These are phyloP conservation scores for Eilema griseolum DNA, from an alignment of 2,888 invertebrate genomes.

Conservation along the genomic window DNA sequence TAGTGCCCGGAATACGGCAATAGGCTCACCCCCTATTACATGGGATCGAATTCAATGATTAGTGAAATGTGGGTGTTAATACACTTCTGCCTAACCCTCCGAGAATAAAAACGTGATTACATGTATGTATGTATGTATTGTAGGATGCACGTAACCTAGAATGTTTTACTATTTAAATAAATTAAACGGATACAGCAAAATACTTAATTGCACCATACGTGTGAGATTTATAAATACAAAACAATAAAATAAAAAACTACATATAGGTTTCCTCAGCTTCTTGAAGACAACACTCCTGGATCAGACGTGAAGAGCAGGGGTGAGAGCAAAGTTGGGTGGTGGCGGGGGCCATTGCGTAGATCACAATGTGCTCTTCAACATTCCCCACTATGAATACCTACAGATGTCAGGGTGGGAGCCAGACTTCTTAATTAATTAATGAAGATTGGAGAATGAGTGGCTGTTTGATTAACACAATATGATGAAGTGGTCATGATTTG, in stretches of 20 bases:
- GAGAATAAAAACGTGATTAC: no score
- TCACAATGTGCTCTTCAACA: constrained; percentile 87
- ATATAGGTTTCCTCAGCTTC: constrained; percentile 60
- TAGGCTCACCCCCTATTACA: no score
- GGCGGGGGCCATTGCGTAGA: constrained; percentile 67
- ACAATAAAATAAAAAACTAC: background rate
- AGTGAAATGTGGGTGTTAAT: no score
- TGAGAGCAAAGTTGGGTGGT: constrained; percentile 52
- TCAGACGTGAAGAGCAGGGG: constrained; percentile 80
- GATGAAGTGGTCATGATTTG: background rate
- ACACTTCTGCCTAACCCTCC: no score
- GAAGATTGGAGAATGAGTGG: constrained; percentile 50
- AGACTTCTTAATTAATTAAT: constrained; percentile 70
- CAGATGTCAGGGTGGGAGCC: constrained; percentile 70
- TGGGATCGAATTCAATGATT: no score
- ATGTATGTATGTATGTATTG: no score
- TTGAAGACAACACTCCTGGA: constrained; percentile 77
- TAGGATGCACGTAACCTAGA: background rate
- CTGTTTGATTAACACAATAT: constrained; percentile 46
- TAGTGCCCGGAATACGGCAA: no score
- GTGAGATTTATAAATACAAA: background rate
- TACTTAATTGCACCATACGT: background rate
- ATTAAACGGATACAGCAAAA: background rate
- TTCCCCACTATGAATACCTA: constrained; percentile 80
- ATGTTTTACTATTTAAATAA: background rate